These are phyloP conservation scores for Danio rerio DNA, from an alignment of 2,113 vertebrate species.

Conservation along the genomic window GRCz12tu NC_133187.1:2233501-2234000, in stretches of 20 bases:
- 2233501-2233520: neutral
- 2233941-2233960: too few relatives aligned
- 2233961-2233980: too few relatives aligned
- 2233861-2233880: too few relatives aligned
- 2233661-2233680: neutral
- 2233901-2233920: too few relatives aligned
- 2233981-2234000: too few relatives aligned
- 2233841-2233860: neutral
- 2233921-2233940: too few relatives aligned
- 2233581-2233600: constrained; percentile 2
- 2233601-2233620: neutral
- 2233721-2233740: constrained; percentile 63
- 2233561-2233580: neutral
- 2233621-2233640: neutral
- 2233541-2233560: neutral
- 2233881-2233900: too few relatives aligned
- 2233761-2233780: neutral
- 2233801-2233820: constrained; percentile 14
- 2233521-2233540: neutral
- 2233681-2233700: neutral
- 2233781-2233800: neutral
- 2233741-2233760: neutral
- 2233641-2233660: neutral
- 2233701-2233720: constrained; percentile 83
- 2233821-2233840: neutral